Evolutionary conservation across 2,113 vertebrate species (phyloP).

Genomic region (Rhineura floridana): DNA sequence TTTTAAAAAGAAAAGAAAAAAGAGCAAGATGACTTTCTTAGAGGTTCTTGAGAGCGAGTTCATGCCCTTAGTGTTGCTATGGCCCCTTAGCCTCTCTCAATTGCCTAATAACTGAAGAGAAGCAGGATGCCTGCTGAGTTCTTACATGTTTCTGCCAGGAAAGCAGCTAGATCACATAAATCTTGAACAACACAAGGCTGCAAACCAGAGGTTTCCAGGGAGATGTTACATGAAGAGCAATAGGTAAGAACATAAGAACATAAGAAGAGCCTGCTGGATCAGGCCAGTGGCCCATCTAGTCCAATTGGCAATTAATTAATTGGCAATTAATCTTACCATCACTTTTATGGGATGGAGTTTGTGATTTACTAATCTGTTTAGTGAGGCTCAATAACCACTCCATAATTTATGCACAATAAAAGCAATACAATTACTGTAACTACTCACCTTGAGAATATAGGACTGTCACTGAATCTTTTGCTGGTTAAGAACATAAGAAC

Average conservation of each 20-base stretch:
- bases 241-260: too few species aligned
- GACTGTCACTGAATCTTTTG: slow-evolving; percentile 21
- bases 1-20: fast-evolving
- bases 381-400: slow-evolving; percentile 11
- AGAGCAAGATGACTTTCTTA: background rate
- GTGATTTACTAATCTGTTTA: slow-evolving; percentile 57
- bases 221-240: background rate
- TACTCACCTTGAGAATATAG: slow-evolving; percentile 51
- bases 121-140: background rate
- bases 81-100: slow-evolving; percentile 10
- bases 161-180: slow-evolving; percentile 8
- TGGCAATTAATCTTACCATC: slow-evolving; percentile 48
- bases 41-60: background rate
- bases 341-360: slow-evolving; percentile 41
- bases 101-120: slow-evolving; percentile 1
- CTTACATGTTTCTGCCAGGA: slow-evolving; percentile 18
- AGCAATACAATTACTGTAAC: slow-evolving; percentile 47
- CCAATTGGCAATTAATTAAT: too few species aligned
- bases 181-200: background rate
- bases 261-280: too few species aligned
- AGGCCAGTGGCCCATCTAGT: too few species aligned
- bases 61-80: background rate
- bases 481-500: too few species aligned
- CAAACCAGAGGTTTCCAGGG: slow-evolving; percentile 10
- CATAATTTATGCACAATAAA: slow-evolving; percentile 41